Conservation (phyloP, 2,888 invertebrate species). For the Deilephila porcellus region DNA sequence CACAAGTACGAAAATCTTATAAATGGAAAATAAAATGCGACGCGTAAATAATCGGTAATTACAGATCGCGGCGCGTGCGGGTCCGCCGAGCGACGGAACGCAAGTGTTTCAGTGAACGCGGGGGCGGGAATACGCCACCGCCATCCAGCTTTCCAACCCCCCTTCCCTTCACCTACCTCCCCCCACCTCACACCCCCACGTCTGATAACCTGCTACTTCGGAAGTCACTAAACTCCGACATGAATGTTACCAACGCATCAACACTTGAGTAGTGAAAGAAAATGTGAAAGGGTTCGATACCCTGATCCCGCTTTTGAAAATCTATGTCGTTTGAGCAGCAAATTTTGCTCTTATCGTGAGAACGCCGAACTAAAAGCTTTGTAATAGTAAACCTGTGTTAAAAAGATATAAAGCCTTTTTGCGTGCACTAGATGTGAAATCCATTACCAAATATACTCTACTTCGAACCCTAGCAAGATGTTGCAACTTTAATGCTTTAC, state of each 20-base stretch:
- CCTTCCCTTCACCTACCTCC: conserved; percentile 42
- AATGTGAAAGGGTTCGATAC: conserved; percentile 73
- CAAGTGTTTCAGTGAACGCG: conserved; percentile 61
- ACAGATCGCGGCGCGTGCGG: conserved; percentile 62
- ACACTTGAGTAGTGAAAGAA: conserved; percentile 75
- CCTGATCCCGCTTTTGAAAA: neutral
- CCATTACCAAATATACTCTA: conserved; percentile 16
- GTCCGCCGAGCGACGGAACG: conserved; percentile 71
- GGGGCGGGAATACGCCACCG: conserved; percentile 70
- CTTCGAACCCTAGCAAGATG: neutral
- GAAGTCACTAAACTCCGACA: conserved; percentile 83
- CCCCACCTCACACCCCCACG: conserved; percentile 54
- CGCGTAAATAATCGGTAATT: conserved; percentile 61
- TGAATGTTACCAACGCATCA: conserved; percentile 77
- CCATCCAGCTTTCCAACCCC: conserved; percentile 71
- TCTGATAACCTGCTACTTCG: conserved; percentile 84
- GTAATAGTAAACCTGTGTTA: conserved; percentile 4
- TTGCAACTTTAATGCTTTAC: neutral
- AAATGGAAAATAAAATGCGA: conserved; percentile 64
- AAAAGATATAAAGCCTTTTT: conserved; percentile 6
- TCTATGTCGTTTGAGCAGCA: conserved; percentile 1
- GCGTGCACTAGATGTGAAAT: conserved; percentile 4
- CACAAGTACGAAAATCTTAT: conserved; percentile 55
- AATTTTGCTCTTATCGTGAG: neutral
- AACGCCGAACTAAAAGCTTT: conserved; percentile 14